Base-by-base conservation (phyloP, 2,797 vertebrate genomes). In the Siniperca obscura region DNA sequence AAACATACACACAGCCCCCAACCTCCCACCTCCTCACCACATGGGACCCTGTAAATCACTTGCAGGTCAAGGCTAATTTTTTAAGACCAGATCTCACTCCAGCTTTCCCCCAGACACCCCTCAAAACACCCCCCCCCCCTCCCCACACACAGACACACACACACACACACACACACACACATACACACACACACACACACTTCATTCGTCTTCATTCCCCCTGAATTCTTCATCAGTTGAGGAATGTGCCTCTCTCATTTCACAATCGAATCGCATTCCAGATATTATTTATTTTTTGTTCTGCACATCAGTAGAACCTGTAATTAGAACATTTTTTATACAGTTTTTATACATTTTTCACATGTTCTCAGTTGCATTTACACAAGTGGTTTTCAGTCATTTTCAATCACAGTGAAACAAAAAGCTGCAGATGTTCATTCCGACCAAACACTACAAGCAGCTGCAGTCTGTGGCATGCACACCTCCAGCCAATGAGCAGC, bases 11-110 rank as follows among this genome's bases (percentile, higher is more conserved):
- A 8, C 0, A 48, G 38, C 64, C 66, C 83, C 70, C 46, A 65
- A 73, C 76, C 80, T 81, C 70, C 74, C 60, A 67, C 60, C 65
- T 80, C 62, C 2, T 70, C 85, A 38, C 80, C 68, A 85, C 82
- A 87, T 25, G 80, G 48, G 81, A 78, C 66, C 66, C 52, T 1
- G 17, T 88, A 86, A 83, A 90, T 89, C 86, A 89, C 83, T 72
- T 27, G 4, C 67, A 84, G 86, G 91, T 87, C 83, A 86, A 65
- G 70, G 48, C 70, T 72, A 64, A 70, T 81, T 80, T 85, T 82
- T 82, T 52, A 83, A 83, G 70, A 76, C 64, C 80, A 82, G 76
- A 66, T 70, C 67, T 81, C 70, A 59, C 59, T n/a, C 25, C 34
- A 48, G 62, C 70, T 48, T 73, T 73, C 7, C 71, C 66, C 70